Percentiles rank a stretch among this genome's conserved stretches.
These are phyloP conservation scores for Agonopterix heracliana DNA, from an alignment of 2,888 invertebrate species.

Conservation along the genomic window DNA sequence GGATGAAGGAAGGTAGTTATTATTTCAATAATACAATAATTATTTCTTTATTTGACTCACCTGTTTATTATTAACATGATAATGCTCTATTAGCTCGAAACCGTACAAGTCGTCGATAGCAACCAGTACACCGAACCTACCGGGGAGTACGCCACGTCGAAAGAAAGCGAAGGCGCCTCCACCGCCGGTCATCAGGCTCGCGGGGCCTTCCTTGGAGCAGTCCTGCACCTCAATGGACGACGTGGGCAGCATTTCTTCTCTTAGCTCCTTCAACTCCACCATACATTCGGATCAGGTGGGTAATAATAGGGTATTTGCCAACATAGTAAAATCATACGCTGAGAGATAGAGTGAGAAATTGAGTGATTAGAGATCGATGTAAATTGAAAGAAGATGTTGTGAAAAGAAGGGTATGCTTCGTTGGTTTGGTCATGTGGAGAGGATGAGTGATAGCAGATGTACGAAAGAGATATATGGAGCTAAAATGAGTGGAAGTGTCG, in stretches of 20 bases:
- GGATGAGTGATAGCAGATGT: too few relatives aligned
- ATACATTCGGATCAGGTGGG: slow-evolving; percentile 54
- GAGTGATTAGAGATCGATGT: too few relatives aligned
- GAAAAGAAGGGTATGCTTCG: too few relatives aligned
- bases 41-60: too few relatives aligned
- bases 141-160: slow-evolving; percentile 61
- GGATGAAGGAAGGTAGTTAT: slow-evolving; percentile 40
- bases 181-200: slow-evolving; percentile 64
- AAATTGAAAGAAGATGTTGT: too few relatives aligned
- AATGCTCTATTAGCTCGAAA: slow-evolving; percentile 19
- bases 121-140: slow-evolving; percentile 62
- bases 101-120: slow-evolving; percentile 55
- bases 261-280: slow-evolving; percentile 63
- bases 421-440: too few relatives aligned
- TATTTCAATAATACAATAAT: neutral
- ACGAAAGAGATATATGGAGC: too few relatives aligned
- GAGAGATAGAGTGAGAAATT: too few relatives aligned
- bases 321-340: too few relatives aligned
- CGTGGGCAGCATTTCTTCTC: slow-evolving; percentile 61
- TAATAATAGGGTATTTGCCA: neutral
- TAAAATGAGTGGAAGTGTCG: too few relatives aligned
- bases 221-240: slow-evolving; percentile 59
- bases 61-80: too few relatives aligned
- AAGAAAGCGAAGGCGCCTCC: slow-evolving; percentile 83
- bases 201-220: slow-evolving; percentile 24